phyloP scores from a whole-genome alignment of 2,888 invertebrate genomes.

The Aricia artaxerxes region DNA sequence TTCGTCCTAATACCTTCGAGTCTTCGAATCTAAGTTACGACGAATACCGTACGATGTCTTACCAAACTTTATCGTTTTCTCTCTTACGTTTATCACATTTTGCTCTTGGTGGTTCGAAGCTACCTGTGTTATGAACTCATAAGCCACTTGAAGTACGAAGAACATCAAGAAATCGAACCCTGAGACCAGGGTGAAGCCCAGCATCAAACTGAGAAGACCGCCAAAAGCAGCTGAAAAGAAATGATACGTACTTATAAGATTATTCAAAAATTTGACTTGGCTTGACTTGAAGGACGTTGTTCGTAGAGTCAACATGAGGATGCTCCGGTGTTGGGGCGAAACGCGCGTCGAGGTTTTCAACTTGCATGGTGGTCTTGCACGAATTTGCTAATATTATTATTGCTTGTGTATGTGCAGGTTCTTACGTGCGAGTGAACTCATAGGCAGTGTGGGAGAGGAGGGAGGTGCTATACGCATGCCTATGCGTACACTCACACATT shows the following conservation, averaged over 20 bases:
- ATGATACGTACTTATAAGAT: neutral
- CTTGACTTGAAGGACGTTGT: no score
- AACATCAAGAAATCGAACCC: conserved; percentile 84
- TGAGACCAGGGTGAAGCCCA: conserved; percentile 86
- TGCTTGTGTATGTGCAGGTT: no score
- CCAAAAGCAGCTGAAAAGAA: conserved; percentile 84
- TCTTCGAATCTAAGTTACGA: neutral
- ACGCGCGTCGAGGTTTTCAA: no score
- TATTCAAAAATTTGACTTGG: no score
- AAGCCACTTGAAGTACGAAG: conserved; percentile 76
- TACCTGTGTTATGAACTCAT: conserved; percentile 49
- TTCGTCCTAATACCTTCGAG: neutral
- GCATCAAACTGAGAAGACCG: conserved; percentile 84
- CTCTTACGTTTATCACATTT: conserved; percentile 35
- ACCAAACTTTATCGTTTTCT: neutral
- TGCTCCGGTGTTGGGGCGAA: no score
- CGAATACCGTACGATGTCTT: neutral
- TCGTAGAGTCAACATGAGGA: no score
- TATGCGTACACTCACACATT: no score
- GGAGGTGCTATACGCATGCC: no score
- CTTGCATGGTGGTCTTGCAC: no score
- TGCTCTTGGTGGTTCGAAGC: conserved; percentile 29
- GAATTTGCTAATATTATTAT: no score
- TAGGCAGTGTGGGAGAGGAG: no score
- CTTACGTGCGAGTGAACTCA: no score